These are phyloP conservation scores for Ceriagrion tenellum DNA, from an alignment of 2,888 invertebrate genomes.

Conservation along the genomic window DNA sequence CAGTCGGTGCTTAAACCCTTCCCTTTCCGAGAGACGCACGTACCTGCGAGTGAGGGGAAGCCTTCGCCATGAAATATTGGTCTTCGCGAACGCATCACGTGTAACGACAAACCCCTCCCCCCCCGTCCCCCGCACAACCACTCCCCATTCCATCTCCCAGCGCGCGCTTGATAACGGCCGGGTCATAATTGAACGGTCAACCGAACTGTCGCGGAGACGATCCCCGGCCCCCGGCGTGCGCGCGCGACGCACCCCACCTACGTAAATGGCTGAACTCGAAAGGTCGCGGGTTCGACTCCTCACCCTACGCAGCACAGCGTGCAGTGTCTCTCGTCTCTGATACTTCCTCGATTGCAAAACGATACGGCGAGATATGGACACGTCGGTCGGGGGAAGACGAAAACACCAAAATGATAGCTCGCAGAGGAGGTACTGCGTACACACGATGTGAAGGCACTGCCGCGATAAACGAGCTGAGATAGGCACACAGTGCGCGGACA, in stretches of 20 bases:
- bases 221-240: not conserved
- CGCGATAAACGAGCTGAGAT: too few relatives aligned
- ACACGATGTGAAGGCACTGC: too few relatives aligned
- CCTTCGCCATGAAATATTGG: conserved; percentile 1
- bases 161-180: not conserved
- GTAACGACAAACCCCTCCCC: not conserved
- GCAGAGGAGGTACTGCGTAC: too few relatives aligned
- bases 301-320: not conserved
- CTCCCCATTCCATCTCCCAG: not conserved
- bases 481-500: too few relatives aligned
- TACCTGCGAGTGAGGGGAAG: not conserved
- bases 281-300: not conserved
- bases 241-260: not conserved
- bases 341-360: not conserved
- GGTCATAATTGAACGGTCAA: conserved; percentile 31
- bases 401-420: too few relatives aligned
- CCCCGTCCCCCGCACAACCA: too few relatives aligned
- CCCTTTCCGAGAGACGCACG: not conserved
- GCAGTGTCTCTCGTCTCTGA: not conserved
- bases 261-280: not conserved
- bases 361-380: too few relatives aligned
- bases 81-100: not conserved
- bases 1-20: not conserved
- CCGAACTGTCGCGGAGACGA: not conserved
- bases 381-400: too few relatives aligned